Conservation (phyloP, 2,888 invertebrate species). For the Lepetodrilus schrolli region DNA sequence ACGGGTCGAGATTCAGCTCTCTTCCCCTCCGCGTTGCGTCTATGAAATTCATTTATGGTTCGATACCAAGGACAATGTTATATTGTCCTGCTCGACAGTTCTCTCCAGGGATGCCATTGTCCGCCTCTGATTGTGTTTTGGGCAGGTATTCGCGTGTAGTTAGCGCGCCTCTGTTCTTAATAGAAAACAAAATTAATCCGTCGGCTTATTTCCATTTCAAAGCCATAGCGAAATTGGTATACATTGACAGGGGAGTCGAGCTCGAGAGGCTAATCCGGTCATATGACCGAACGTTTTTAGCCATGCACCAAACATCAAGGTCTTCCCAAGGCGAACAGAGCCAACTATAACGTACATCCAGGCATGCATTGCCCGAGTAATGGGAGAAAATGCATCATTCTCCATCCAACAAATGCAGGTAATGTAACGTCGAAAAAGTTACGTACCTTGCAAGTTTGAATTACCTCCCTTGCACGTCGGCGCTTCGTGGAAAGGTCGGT, state of each 20-base stretch:
- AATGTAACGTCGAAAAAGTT: background rate
- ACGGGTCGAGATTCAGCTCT: slow-evolving; percentile 21
- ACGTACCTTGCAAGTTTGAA: no score
- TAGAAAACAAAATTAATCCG: slow-evolving; percentile 40
- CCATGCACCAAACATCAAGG: slow-evolving; percentile 7
- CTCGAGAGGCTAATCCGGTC: slow-evolving; percentile 14
- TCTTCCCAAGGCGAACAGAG: background rate
- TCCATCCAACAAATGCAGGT: background rate
- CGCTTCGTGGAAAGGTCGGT: no score
- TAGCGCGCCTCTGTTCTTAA: slow-evolving; percentile 32
- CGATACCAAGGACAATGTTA: background rate
- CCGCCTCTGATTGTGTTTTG: slow-evolving; percentile 34
- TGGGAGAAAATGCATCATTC: slow-evolving; percentile 9
- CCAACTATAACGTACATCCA: background rate
- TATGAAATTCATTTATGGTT: slow-evolving; percentile 34
- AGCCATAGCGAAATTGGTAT: slow-evolving; percentile 32
- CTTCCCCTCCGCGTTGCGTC: slow-evolving; percentile 8
- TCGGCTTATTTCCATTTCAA: slow-evolving; percentile 37
- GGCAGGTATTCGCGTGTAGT: slow-evolving; percentile 29
- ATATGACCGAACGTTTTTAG: background rate
- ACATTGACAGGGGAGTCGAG: slow-evolving; percentile 18
- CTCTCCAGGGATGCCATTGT: slow-evolving; percentile 29
- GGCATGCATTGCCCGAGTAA: background rate
- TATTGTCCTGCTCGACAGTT: slow-evolving; percentile 27
- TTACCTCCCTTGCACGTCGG: slow-evolving; percentile 15